These are phyloP conservation scores for Isaurus tuberculatus DNA, from an alignment of 92 coral and sea anemone species.

Conservation along the genomic window DNA sequence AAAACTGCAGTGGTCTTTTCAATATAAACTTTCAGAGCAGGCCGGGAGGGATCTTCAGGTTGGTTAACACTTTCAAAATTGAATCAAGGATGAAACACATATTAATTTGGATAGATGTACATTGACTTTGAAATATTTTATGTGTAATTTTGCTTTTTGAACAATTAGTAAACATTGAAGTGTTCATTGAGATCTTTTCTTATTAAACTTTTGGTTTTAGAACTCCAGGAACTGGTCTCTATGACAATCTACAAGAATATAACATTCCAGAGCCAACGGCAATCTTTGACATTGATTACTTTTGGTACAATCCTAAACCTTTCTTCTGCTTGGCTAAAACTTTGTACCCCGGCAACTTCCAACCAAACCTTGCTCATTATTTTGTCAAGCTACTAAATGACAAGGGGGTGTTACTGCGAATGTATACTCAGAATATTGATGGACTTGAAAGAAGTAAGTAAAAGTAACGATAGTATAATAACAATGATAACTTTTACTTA, in stretches of 20 bases:
- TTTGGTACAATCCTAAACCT: slow-evolving; percentile 92
- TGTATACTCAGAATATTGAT: slow-evolving; percentile 92
- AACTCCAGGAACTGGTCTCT: slow-evolving; percentile 89
- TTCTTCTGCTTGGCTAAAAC: slow-evolving; percentile 89
- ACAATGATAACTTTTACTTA: no score
- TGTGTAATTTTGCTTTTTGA: no score
- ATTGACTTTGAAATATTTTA: no score
- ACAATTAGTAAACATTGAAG: no score
- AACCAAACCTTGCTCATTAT: slow-evolving; percentile 86
- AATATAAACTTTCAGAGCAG: no score
- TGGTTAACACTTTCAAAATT: no score
- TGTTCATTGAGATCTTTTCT: no score
- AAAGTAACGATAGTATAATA: background rate
- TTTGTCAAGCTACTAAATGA: slow-evolving; percentile 78
- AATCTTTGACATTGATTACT: slow-evolving; percentile 85
- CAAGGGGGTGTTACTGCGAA: slow-evolving; percentile 78
- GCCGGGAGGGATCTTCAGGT: no score
- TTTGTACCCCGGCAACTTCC: slow-evolving; percentile 86
- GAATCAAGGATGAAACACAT: no score
- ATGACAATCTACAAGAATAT: slow-evolving; percentile 86
- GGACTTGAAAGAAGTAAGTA: slow-evolving; percentile 88
- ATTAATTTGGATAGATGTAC: no score
- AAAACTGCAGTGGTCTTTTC: no score
- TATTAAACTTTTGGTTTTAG: slow-evolving; percentile 48
- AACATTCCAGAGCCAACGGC: slow-evolving; percentile 90